phyloP scores from a whole-genome alignment of 2,113 vertebrate species.

The Sturnus vulgaris region DNA sequence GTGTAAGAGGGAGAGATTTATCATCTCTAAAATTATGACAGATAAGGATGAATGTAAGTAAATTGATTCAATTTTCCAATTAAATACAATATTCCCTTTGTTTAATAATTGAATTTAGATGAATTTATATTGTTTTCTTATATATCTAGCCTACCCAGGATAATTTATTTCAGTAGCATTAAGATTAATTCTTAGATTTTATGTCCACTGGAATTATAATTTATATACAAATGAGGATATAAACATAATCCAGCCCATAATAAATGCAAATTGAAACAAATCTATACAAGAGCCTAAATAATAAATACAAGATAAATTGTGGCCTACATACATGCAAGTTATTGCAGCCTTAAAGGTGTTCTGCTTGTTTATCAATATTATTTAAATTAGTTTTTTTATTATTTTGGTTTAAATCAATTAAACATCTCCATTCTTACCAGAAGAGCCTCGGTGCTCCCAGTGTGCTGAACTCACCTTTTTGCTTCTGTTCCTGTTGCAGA shows the following conservation, averaged over 20 bases:
- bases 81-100: slow-evolving; percentile 5
- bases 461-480: not conserved
- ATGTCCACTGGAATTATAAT: not conserved
- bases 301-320: not conserved
- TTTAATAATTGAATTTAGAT: slow-evolving; percentile 25
- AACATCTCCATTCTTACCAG: not conserved
- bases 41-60: slow-evolving; percentile 1
- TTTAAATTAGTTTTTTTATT: not conserved
- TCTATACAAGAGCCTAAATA: not conserved
- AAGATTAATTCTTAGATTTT: slow-evolving; percentile 13
- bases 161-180: slow-evolving; percentile 11
- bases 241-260: not conserved
- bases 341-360: not conserved
- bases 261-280: not conserved
- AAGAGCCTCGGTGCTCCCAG: not conserved
- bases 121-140: slow-evolving; percentile 27
- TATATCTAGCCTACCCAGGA: not conserved
- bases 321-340: not conserved
- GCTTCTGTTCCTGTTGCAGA: not conserved
- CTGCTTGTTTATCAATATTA: not conserved
- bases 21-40: not conserved
- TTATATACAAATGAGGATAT: not conserved
- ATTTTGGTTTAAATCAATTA: not conserved
- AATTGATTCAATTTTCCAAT: slow-evolving; percentile 32
- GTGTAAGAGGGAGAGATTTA: not conserved